Evolutionary conservation across 2,113 vertebrate species (phyloP), one percentile per base, ranked within the genome.

Genomic region (Craseonycteris thonglongyai): DNA sequence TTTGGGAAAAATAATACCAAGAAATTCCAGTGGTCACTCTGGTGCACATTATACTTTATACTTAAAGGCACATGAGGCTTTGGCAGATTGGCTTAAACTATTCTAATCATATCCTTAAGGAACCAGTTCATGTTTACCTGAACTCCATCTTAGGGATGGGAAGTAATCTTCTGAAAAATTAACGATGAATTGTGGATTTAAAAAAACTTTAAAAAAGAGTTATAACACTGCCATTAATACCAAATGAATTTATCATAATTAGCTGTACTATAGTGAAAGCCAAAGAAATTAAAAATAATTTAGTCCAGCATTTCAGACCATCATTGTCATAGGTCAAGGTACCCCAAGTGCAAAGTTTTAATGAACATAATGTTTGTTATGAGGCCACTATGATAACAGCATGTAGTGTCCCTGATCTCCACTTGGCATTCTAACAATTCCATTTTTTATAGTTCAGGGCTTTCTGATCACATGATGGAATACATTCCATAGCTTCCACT

Each of bases 191-290:
- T 87, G 65, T 96, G 40, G 90, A 58, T n/a, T n/a, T 96, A 86
- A 90, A 98, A 86, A 90, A 98, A 98, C 97, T 97, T 80, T 96
- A 94, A 96, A 97, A 97, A 97, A 98, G 82, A 96, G 88, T 97
- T 97, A 97, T 93, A 91, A 96, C 96, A 98, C 88, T 84, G 85
- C 92, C 93, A 97, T 96, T 97, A 97, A 95, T 91, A 90, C 79
- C 91, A 96, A 98, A 35, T 71, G 21, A 94, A 74, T 92, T 71
- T 94, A 75, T 81, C 56, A 85, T 68, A 47, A 82, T 65, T 87
- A 63, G 65, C 88, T 92, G 91, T 68, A 61, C 49, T 49, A 22
- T 3, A 89, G 71, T 72, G 76, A 91, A 88, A 75, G 56, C 21
- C 81, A 74, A 76, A 65, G 49, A 30, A 88, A 93, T 82, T 87